A percentile compares a stretch with the other conserved stretches of the same genome.
Conservation (phyloP, 2,797 vertebrate species). For the Schizothorax lantsangensis region DNA sequence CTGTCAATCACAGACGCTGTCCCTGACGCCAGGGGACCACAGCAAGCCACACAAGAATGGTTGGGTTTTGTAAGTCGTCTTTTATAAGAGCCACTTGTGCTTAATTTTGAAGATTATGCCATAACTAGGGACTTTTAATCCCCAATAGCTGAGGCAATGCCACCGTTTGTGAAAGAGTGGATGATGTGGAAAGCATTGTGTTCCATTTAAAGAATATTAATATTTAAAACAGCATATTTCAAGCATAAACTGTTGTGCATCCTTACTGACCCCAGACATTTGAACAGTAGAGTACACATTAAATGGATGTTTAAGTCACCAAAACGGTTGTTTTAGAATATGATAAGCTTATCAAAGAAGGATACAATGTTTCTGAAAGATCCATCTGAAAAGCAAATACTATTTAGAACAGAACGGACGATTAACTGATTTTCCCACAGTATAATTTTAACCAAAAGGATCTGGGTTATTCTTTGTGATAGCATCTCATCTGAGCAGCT, state of each 20-base stretch:
- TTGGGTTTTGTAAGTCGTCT: not conserved
- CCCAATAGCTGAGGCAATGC: not conserved
- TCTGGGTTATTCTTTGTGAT: not conserved
- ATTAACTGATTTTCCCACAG: not conserved
- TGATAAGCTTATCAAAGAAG: not conserved
- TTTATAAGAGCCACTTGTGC: not conserved
- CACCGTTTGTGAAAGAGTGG: not conserved
- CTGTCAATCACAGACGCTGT: conserved; percentile 23
- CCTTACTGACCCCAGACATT: not conserved
- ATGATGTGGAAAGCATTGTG: not conserved
- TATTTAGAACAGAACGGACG: not conserved
- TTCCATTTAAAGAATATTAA: not conserved
- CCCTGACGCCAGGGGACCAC: not conserved
- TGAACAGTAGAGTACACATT: not conserved
- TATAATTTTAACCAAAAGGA: not conserved
- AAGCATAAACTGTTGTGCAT: not conserved
- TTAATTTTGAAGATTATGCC: not conserved
- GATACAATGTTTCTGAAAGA: not conserved
- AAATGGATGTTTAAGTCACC: not conserved
- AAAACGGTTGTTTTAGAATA: not conserved
- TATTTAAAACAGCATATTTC: not conserved
- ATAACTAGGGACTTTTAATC: not conserved
- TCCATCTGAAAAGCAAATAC: not conserved
- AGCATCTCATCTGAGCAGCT: not conserved
- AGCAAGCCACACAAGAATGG: not conserved